A percentile compares a stretch with the other conserved stretches of the same genome.
These are phyloP conservation scores for Cephus pygmeus DNA, from an alignment of 2,888 invertebrate genomes.

Conservation along the genomic window DNA sequence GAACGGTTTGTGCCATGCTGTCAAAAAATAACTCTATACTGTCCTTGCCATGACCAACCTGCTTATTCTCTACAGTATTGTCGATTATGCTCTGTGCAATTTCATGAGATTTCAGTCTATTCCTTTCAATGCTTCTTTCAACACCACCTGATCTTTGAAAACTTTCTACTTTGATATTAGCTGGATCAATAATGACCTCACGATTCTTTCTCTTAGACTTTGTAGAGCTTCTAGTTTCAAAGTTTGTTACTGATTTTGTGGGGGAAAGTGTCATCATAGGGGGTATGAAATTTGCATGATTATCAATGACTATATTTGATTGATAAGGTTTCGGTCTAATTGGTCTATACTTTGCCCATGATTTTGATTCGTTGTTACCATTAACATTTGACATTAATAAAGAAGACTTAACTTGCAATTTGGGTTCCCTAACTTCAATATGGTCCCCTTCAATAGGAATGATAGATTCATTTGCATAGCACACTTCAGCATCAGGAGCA, in stretches of 20 bases:
- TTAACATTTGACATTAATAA: not conserved
- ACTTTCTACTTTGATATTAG: not conserved
- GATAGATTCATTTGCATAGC: slow-evolving; percentile 4
- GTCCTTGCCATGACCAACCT: not conserved
- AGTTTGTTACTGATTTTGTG: not conserved
- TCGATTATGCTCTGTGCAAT: not conserved
- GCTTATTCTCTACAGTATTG: not conserved
- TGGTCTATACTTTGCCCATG: not conserved
- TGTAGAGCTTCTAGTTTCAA: not conserved
- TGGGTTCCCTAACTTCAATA: not conserved
- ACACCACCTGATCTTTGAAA: too few relatives aligned
- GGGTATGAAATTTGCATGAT: not conserved
- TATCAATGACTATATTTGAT: not conserved
- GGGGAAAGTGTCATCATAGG: not conserved
- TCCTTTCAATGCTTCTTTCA: not conserved
- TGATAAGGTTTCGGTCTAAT: slow-evolving; percentile 3
- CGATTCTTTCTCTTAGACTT: not conserved
- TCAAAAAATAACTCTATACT: slow-evolving; percentile 16
- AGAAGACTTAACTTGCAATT: not conserved
- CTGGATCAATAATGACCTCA: not conserved
- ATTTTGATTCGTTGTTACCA: not conserved
- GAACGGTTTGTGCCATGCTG: slow-evolving; percentile 18
- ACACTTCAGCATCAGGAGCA: slow-evolving; percentile 22
- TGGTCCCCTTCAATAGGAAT: not conserved
- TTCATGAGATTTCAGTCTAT: not conserved